Evolutionary conservation across 92 coral and sea anemone genomes (phyloP), one percentile per base, ranked within the genome.

Genomic region (Hydrozoanthus gracilis): DNA sequence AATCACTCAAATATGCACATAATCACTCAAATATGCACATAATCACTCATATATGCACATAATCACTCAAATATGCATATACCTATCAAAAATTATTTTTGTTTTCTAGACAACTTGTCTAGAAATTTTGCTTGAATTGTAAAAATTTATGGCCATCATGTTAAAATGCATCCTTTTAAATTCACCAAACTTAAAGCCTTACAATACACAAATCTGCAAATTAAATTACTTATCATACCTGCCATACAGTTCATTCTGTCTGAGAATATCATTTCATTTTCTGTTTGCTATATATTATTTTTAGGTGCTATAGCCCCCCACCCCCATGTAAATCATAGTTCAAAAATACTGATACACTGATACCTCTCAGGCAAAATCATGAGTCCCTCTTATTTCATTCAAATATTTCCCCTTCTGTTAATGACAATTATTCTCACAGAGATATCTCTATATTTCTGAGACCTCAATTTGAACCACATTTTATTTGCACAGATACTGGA

Each of bases 341-440:
- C n/a, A n/a, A n/a, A n/a, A n/a, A n/a, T n/a, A n/a, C 66, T 60
- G 66, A 60, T 60, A 60, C 66, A 60, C 66, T 60, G 66, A 60
- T 60, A 60, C 66, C 66, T 60, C 66, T 4, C 66, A 60, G 66
- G 66, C 66, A 60, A 60, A 60, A 60, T 60, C 66, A 10, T 60
- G 66, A 10, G 66, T 60, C 66, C 66, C 66, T 60, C 66, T 10
- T 60, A 60, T 60, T 60, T 60, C 66, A 60, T 60, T 60, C 66
- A 60, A 60, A 60, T 60, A 60, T 60, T 60, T 60, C 66, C 66
- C 66, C 66, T 60, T 60, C 66, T 60, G 66, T 60, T 60, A 60
- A 60, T 60, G 66, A 60, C 66, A 60, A 60, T 60, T 60, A 60
- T 60, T 60, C 66, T 60, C n/a, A n/a, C 66, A 60, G 66, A 60